Evolutionary conservation across 2,113 vertebrate species (phyloP).

Genomic region (Thymallus thymallus): DNA sequence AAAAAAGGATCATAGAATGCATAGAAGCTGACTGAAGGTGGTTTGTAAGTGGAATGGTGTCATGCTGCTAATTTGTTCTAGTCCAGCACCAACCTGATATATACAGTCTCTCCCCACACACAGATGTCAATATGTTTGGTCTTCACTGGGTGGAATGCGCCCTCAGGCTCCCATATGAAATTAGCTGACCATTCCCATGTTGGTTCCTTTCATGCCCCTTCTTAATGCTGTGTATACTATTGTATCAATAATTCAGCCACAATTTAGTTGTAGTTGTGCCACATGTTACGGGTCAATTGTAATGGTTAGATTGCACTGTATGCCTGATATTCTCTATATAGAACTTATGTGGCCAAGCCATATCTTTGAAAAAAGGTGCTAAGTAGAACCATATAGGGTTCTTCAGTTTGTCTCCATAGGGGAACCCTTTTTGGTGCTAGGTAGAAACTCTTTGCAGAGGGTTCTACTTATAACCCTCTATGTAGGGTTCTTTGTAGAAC

Average conservation of each 20-base stretch:
- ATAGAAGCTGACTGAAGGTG: constrained; percentile 3
- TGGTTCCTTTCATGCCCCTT: constrained; percentile 71
- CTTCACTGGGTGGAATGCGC: constrained; percentile 72
- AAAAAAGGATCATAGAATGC: background rate
- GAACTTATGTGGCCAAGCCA: background rate
- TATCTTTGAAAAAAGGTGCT: no score
- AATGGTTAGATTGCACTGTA: constrained; percentile 32
- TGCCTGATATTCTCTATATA: constrained; percentile 28
- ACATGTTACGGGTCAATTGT: constrained; percentile 68
- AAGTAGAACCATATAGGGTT: no score
- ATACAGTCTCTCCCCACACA: constrained; percentile 58
- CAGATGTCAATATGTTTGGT: constrained; percentile 75
- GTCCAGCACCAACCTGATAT: constrained; percentile 13
- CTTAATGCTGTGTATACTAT: constrained; percentile 63
- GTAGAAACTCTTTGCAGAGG: no score
- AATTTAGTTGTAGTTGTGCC: constrained; percentile 69
- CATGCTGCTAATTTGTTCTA: constrained; percentile 39
- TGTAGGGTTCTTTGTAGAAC: no score
- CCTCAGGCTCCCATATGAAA: constrained; percentile 73
- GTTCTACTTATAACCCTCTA: no score
- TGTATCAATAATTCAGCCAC: constrained; percentile 74
- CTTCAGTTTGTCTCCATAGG: no score
- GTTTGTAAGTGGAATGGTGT: constrained; percentile 11
- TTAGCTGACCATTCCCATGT: constrained; percentile 72
- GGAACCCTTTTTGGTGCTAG: no score